These are phyloP conservation scores for Clarias fuscus DNA, from an alignment of 2,797 vertebrate species.

Conservation along the genomic window DNA sequence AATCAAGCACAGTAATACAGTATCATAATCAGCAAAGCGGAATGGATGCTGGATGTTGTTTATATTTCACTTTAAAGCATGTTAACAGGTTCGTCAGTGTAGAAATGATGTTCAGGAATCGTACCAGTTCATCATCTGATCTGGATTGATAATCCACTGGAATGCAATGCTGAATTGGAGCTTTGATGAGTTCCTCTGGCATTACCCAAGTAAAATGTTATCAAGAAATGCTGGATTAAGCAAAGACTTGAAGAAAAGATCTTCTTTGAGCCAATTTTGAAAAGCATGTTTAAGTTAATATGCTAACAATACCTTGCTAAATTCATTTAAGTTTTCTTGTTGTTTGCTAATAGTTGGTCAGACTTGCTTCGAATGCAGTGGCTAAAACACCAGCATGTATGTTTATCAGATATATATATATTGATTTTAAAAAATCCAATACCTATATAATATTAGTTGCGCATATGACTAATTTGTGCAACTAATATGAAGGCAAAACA, in stretches of 20 bases:
- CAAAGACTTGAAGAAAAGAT: background rate
- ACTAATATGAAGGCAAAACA: too few relatives aligned
- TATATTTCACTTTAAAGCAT: background rate
- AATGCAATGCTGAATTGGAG: background rate
- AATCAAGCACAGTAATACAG: too few relatives aligned
- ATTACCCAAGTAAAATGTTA: background rate
- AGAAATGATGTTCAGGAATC: background rate
- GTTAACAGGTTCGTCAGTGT: background rate
- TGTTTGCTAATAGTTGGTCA: background rate
- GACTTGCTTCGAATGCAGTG: too few relatives aligned
- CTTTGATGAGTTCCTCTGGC: background rate
- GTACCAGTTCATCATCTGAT: too few relatives aligned
- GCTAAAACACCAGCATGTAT: too few relatives aligned
- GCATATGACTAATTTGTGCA: too few relatives aligned
- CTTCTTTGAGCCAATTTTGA: background rate
- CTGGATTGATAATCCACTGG: background rate
- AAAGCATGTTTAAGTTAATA: background rate
- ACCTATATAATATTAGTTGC: too few relatives aligned
- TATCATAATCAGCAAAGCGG: too few relatives aligned
- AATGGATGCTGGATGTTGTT: background rate
- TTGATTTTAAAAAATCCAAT: too few relatives aligned
- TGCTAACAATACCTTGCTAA: background rate
- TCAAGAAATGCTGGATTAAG: background rate
- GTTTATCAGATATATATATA: too few relatives aligned
- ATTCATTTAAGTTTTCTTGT: background rate